These are phyloP conservation scores for Parnassius glacialis DNA, from an alignment of 2,888 invertebrate species.

Conservation along the genomic window DNA sequence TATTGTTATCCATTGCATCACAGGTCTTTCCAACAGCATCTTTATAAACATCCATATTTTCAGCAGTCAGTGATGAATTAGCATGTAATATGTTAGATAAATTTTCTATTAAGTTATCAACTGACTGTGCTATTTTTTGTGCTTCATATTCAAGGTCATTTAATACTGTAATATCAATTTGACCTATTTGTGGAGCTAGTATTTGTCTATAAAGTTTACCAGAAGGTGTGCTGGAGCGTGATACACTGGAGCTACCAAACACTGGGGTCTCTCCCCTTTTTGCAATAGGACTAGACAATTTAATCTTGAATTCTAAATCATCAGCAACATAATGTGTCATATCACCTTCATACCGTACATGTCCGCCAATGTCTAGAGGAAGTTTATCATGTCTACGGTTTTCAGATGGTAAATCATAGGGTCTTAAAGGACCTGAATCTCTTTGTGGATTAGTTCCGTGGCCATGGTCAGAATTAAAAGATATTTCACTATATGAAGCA, in stretches of 20 bases:
- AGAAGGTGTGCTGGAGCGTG: slow-evolving; percentile 86
- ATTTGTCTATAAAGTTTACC: slow-evolving; percentile 84
- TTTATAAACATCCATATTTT: slow-evolving; percentile 95
- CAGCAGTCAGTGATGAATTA: slow-evolving; percentile 95
- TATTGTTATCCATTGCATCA: slow-evolving; percentile 96
- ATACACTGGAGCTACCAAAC: slow-evolving; percentile 74
- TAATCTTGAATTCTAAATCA: slow-evolving; percentile 89
- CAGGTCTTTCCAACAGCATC: slow-evolving; percentile 96
- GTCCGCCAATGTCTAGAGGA: slow-evolving; percentile 89
- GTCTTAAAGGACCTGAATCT: slow-evolving; percentile 64
- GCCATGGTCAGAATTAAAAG: slow-evolving; percentile 83
- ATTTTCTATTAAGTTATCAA: slow-evolving; percentile 95
- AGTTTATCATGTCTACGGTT: slow-evolving; percentile 72
- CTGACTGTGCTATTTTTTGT: slow-evolving; percentile 92
- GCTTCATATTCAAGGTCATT: slow-evolving; percentile 96
- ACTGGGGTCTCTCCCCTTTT: slow-evolving; percentile 82
- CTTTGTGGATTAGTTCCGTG: slow-evolving; percentile 42
- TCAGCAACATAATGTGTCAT: slow-evolving; percentile 97
- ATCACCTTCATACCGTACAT: slow-evolving; percentile 91
- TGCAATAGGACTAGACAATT: slow-evolving; percentile 87
- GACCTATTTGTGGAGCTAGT: slow-evolving; percentile 86
- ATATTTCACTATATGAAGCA: slow-evolving; percentile 89
- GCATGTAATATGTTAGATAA: slow-evolving; percentile 85
- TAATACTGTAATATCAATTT: slow-evolving; percentile 90
- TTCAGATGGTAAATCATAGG: slow-evolving; percentile 71